These are phyloP conservation scores for Corythucha ciliata DNA, from an alignment of 2,888 invertebrate species.

Conservation along the genomic window DNA sequence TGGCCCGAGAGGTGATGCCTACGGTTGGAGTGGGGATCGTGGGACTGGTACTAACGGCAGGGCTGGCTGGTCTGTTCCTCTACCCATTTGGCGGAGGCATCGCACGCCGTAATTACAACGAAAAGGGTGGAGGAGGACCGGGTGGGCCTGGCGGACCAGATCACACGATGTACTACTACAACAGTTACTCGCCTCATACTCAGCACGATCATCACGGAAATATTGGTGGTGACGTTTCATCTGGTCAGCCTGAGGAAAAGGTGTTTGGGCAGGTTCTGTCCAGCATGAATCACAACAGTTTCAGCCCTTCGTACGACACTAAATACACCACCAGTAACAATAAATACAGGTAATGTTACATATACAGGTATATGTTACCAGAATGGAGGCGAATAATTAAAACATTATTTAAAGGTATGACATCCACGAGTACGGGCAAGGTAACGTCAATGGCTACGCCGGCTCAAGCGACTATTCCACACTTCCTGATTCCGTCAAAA, in stretches of 20 bases:
- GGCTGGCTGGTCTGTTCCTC: constrained; percentile 64
- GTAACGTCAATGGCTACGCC: constrained; percentile 30
- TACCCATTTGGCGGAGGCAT: constrained; percentile 62
- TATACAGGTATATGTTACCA: too few relatives aligned
- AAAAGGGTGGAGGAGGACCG: constrained; percentile 30
- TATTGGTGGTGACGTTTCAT: too few relatives aligned
- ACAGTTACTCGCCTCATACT: constrained; percentile 51
- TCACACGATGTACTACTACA: constrained; percentile 49
- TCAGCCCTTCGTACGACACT: constrained; percentile 24
- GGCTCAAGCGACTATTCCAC: constrained; percentile 30
- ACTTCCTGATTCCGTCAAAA: constrained; percentile 29
- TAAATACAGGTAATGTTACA: constrained; percentile 31
- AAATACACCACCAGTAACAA: constrained; percentile 31
- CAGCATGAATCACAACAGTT: constrained; percentile 50
- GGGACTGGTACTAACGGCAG: constrained; percentile 62
- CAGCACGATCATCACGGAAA: constrained; percentile 34
- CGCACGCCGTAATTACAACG: constrained; percentile 36
- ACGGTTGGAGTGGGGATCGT: constrained; percentile 68
- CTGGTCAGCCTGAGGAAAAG: constrained; percentile 65
- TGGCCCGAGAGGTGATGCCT: constrained; percentile 71
- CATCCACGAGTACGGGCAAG: constrained; percentile 25
- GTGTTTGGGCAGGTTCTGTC: constrained; percentile 65
- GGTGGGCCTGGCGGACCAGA: too few relatives aligned
- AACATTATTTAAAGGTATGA: too few relatives aligned
- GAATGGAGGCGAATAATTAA: too few relatives aligned